Percentiles rank a stretch among this genome's conserved stretches.
Evolutionary conservation across 2,888 invertebrate species (phyloP).

Genomic region (Drosophila mercatorum): DNA sequence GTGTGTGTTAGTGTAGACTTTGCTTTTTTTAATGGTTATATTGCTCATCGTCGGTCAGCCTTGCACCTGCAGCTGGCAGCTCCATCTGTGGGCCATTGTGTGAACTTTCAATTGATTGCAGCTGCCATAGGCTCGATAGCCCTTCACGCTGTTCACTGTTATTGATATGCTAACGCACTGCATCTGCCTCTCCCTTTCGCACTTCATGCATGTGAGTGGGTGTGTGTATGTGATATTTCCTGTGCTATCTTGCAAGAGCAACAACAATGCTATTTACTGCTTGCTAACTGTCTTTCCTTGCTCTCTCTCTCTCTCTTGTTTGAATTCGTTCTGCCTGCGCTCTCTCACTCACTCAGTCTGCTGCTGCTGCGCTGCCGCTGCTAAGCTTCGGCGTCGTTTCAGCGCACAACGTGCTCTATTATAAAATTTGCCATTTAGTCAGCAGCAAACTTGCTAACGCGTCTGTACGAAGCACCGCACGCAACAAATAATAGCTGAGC

Average conservation of each 20-base stretch:
- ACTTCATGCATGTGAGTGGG: not conserved
- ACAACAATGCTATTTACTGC: conserved; percentile 27
- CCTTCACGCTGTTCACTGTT: conserved; percentile 18
- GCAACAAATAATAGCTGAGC: conserved; percentile 23
- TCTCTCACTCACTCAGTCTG: not conserved
- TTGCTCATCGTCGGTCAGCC: conserved; percentile 20
- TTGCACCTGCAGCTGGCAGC: conserved; percentile 47
- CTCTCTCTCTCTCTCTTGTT: conserved; percentile 9
- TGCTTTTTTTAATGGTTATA: conserved; percentile 18
- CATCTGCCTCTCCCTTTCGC: conserved; percentile 5
- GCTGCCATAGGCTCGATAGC: not conserved
- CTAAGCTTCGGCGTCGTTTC: conserved; percentile 45
- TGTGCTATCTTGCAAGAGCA: conserved; percentile 55
- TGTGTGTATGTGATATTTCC: conserved; percentile 44
- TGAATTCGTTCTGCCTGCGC: conserved; percentile 2
- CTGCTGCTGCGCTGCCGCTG: conserved; percentile 15
- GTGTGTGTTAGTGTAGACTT: conserved; percentile 23
- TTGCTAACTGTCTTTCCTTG: conserved; percentile 47
- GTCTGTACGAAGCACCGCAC: conserved; percentile 64
- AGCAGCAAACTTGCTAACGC: conserved; percentile 81
- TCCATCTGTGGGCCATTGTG: conserved; percentile 17
- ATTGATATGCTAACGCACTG: conserved; percentile 56
- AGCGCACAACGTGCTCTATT: conserved; percentile 40
- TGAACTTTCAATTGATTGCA: conserved; percentile 37
- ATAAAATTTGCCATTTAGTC: conserved; percentile 75